Percentiles rank a stretch among this genome's conserved stretches.
These are phyloP conservation scores for Alligator mississippiensis DNA, from an alignment of 2,113 vertebrate species.

Conservation along the genomic window DNA sequence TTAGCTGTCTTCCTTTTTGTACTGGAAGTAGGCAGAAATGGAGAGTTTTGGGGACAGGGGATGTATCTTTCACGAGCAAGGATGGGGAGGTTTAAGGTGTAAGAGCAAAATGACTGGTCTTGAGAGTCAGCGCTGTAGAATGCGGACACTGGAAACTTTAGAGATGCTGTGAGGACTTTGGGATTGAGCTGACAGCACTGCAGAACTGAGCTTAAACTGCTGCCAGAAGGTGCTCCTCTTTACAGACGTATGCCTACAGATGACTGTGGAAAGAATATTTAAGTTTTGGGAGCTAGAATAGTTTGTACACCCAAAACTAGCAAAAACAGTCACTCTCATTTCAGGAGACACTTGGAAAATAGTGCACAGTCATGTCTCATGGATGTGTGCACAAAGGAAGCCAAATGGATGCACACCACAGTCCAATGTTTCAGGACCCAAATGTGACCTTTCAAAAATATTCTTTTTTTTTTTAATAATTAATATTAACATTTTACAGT, in stretches of 20 bases:
- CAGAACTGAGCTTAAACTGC: neutral
- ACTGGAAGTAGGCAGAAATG: neutral
- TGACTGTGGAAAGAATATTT: neutral
- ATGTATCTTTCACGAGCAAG: neutral
- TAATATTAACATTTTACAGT: conserved; percentile 9
- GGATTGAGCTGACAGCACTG: neutral
- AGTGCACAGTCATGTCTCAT: neutral
- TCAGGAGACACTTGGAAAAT: neutral
- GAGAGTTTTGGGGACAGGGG: neutral
- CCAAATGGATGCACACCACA: neutral
- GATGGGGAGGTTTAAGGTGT: neutral
- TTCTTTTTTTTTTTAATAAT: conserved; percentile 40
- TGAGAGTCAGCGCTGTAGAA: neutral
- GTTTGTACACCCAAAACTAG: neutral
- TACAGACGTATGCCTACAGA: neutral
- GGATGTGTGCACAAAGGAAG: neutral
- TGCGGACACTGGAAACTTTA: neutral
- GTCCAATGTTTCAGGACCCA: neutral
- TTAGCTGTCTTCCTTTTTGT: neutral
- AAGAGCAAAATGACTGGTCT: neutral
- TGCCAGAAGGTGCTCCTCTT: neutral
- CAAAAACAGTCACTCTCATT: neutral
- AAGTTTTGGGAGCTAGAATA: neutral
- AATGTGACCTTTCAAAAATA: neutral
- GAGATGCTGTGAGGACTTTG: neutral